A percentile compares a stretch with the other conserved stretches of the same genome.
These are phyloP conservation scores for Anthophora plumipes DNA, from an alignment of 2,888 invertebrate species.

Conservation along the genomic window DNA sequence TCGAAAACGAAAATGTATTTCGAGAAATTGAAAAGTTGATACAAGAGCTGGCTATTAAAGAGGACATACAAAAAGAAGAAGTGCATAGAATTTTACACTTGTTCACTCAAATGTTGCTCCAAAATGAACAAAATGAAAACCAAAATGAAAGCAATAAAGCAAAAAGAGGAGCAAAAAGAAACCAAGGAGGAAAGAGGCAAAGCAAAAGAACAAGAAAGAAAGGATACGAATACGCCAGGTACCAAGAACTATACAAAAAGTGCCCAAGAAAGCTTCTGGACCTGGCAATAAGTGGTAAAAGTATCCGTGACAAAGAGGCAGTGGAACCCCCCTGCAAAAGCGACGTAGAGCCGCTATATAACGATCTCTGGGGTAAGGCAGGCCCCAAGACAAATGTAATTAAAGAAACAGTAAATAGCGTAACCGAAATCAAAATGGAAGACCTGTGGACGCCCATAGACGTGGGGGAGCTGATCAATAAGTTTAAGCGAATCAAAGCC, in stretches of 20 bases:
- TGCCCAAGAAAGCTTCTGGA: not conserved
- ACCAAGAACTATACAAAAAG: not conserved
- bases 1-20: no score
- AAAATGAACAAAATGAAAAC: no score
- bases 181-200: not conserved
- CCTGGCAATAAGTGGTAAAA: not conserved
- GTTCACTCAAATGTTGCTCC: no score
- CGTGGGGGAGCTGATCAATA: not conserved
- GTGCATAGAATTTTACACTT: no score
- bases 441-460: not conserved
- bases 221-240: not conserved
- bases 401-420: not conserved
- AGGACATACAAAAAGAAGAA: no score
- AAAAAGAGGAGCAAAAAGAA: not conserved
- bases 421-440: not conserved
- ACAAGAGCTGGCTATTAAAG: no score
- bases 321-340: not conserved
- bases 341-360: not conserved
- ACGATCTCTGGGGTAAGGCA: not conserved
- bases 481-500: not conserved
- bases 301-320: no score
- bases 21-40: no score
- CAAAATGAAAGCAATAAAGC: no score
- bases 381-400: not conserved
- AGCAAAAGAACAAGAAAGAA: not conserved